A percentile compares a stretch with the other conserved stretches of the same genome.
Evolutionary conservation across 2,797 vertebrate species (phyloP).

Genomic region (Aythya fuligula): DNA sequence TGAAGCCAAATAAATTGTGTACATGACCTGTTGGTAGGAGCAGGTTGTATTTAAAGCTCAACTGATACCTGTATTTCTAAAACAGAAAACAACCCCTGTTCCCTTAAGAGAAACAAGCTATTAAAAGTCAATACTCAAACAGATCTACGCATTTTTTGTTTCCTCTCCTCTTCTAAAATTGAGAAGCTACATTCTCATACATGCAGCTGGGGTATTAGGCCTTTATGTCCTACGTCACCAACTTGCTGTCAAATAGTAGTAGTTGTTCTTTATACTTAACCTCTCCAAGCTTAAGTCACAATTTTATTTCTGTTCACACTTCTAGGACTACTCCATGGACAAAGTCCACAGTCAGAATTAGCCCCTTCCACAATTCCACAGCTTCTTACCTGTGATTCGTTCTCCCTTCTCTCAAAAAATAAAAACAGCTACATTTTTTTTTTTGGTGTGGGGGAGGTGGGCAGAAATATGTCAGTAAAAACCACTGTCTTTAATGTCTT

Average conservation of each 20-base stretch:
- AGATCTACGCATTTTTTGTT: conserved; percentile 65
- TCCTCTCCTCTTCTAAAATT: conserved; percentile 39
- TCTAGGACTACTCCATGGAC: background rate
- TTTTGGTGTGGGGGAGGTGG: background rate
- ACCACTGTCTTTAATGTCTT: background rate
- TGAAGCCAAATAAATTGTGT: conserved; percentile 66
- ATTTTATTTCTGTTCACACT: background rate
- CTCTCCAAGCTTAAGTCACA: no score
- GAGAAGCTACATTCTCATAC: background rate
- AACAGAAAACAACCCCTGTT: conserved; percentile 58
- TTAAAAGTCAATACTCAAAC: conserved; percentile 70
- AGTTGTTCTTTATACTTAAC: background rate
- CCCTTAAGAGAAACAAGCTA: conserved; percentile 68
- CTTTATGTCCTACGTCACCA: background rate
- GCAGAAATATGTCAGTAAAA: background rate
- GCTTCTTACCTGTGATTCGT: background rate
- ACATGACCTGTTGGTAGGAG: conserved; percentile 54
- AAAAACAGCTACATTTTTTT: background rate
- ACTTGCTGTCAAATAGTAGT: background rate
- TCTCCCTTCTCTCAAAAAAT: background rate
- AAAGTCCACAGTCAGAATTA: background rate
- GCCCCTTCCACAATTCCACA: background rate
- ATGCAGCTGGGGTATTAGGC: background rate
- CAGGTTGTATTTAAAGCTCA: conserved; percentile 67
- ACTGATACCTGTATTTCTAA: conserved; percentile 69